phyloP scores from a whole-genome alignment of 2,113 vertebrate species.

The Thymallus thymallus region DNA sequence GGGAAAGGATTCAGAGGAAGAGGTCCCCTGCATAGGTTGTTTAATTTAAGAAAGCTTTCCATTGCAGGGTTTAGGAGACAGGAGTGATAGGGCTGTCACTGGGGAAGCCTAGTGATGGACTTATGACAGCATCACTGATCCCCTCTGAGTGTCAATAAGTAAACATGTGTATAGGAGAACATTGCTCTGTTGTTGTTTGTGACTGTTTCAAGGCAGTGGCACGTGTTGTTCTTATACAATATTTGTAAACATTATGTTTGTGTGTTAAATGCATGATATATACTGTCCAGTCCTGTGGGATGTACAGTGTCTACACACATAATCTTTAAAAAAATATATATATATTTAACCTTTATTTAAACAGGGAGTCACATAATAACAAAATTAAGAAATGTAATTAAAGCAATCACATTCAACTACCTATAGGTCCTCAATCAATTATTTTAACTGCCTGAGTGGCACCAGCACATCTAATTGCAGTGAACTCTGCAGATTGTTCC shows the following conservation, averaged over 20 bases:
- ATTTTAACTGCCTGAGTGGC: too few relatives aligned
- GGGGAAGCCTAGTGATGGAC: neutral
- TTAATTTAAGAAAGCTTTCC: neutral
- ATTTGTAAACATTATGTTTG: slow-evolving; percentile 50
- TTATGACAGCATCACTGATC: neutral
- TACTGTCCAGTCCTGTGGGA: too few relatives aligned
- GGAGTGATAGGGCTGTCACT: neutral
- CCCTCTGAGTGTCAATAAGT: slow-evolving; percentile 55
- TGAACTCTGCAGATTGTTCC: too few relatives aligned
- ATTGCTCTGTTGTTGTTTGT: slow-evolving; percentile 61
- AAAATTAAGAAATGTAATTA: too few relatives aligned
- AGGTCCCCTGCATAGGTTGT: neutral
- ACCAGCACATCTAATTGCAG: too few relatives aligned
- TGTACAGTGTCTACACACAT: too few relatives aligned
- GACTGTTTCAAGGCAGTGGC: slow-evolving; percentile 27
- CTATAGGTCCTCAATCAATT: too few relatives aligned
- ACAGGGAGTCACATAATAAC: too few relatives aligned
- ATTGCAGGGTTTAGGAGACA: neutral
- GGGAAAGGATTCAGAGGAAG: neutral
- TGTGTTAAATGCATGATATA: neutral
- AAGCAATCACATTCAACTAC: too few relatives aligned
- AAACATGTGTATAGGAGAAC: slow-evolving; percentile 58
- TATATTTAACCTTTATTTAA: too few relatives aligned
- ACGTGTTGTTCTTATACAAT: slow-evolving; percentile 34
- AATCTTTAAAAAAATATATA: too few relatives aligned